Percentiles rank a stretch among this genome's conserved stretches.
These are phyloP conservation scores for Vanessa tameamea DNA, from an alignment of 1,140 invertebrate species.

Conservation along the genomic window DNA sequence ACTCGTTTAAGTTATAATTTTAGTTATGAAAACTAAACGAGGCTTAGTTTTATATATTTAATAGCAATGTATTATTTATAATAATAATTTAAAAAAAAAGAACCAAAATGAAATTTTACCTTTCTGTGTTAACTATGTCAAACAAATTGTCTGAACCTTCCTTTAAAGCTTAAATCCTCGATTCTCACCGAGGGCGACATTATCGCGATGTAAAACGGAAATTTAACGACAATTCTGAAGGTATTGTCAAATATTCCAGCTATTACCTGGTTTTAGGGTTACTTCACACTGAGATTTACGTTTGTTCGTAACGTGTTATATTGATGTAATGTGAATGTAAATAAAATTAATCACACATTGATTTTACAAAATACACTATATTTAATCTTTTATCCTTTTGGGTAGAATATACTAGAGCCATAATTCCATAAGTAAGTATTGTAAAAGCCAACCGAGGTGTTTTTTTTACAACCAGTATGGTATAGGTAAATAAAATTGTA, in stretches of 20 bases:
- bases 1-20: too few relatives aligned
- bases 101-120: neutral
- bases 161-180: conserved; percentile 37
- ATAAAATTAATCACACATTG: neutral
- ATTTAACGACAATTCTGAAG: conserved; percentile 51
- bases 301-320: neutral
- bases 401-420: too few relatives aligned
- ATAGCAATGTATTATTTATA: too few relatives aligned
- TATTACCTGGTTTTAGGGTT: conserved; percentile 29
- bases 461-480: too few relatives aligned
- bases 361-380: too few relatives aligned
- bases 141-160: conserved; percentile 18
- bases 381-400: too few relatives aligned
- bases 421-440: too few relatives aligned
- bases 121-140: neutral
- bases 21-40: too few relatives aligned
- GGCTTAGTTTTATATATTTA: too few relatives aligned
- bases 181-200: conserved; percentile 39
- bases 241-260: conserved; percentile 37
- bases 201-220: conserved; percentile 59
- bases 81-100: too few relatives aligned
- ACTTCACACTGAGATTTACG: conserved; percentile 13
- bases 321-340: neutral
- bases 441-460: too few relatives aligned
- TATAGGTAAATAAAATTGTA: too few relatives aligned